These are phyloP conservation scores for Menidia beryllina DNA, from an alignment of 2,113 vertebrate species.

Conservation along the genomic window DNA sequence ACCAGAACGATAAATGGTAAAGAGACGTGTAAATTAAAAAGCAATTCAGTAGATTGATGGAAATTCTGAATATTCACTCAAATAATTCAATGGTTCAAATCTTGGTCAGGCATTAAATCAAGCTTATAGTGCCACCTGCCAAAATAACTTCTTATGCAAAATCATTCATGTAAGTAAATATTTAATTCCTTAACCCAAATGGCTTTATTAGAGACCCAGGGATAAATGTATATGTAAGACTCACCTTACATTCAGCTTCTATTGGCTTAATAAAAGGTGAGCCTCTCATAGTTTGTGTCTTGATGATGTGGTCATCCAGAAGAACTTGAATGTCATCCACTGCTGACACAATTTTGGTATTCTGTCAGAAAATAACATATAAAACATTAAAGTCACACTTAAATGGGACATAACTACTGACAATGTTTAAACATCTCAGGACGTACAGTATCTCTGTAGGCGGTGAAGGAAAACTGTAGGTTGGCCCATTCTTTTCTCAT, in stretches of 20 bases:
- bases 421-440: neutral
- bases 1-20: too few species aligned
- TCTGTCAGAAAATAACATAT: constrained; percentile 69
- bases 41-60: too few species aligned
- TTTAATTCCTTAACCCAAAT: too few species aligned
- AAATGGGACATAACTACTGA: neutral
- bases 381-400: too few species aligned
- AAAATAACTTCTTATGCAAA: too few species aligned
- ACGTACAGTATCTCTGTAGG: constrained; percentile 91
- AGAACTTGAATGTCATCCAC: constrained; percentile 92
- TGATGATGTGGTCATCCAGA: constrained; percentile 92
- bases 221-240: constrained; percentile 18
- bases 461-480: constrained; percentile 80
- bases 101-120: too few species aligned
- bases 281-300: constrained; percentile 91
- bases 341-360: constrained; percentile 85
- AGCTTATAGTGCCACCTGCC: too few species aligned
- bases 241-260: constrained; percentile 89
- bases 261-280: constrained; percentile 92
- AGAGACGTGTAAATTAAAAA: too few species aligned
- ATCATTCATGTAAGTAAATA: too few species aligned
- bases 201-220: too few species aligned
- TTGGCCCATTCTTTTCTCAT: constrained; percentile 90
- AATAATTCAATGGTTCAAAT: too few species aligned
- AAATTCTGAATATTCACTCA: too few species aligned